These are phyloP conservation scores for Trochalopteron elliotii DNA, from an alignment of 2,113 vertebrate species.

Conservation along the genomic window DNA sequence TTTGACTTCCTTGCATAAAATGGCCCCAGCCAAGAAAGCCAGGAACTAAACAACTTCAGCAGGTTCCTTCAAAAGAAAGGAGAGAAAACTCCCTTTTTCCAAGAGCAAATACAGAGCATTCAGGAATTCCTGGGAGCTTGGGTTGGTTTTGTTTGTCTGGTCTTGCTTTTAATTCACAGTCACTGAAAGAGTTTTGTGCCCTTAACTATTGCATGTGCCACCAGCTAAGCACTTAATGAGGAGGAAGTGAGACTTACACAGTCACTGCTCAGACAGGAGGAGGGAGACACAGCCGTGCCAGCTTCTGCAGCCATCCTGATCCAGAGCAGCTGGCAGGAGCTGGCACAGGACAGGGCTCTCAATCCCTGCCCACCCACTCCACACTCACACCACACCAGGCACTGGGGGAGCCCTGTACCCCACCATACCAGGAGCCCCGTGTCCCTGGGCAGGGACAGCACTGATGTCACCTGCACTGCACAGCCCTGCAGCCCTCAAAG, in stretches of 20 bases:
- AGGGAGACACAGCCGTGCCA: background rate
- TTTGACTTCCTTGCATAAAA: background rate
- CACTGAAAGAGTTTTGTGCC: background rate
- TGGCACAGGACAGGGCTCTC: background rate
- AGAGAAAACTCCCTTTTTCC: background rate
- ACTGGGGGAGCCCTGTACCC: rapidly evolving
- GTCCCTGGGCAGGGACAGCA: background rate
- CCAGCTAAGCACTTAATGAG: background rate
- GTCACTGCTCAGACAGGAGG: background rate
- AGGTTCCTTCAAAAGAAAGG: background rate
- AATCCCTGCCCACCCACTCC: background rate
- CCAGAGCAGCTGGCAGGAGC: background rate
- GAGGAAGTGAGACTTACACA: background rate
- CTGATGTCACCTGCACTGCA: background rate
- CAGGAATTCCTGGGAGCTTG: background rate
- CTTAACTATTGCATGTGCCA: background rate
- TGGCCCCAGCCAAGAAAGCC: background rate
- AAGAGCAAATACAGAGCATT: background rate
- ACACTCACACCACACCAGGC: background rate
- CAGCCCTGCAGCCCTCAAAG: background rate
- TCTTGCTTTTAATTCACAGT: background rate
- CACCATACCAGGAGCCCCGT: rapidly evolving
- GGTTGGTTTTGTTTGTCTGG: background rate
- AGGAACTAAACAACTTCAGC: background rate
- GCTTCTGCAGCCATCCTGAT: background rate